These are phyloP conservation scores for Petrocephalus schoutedeni DNA, from an alignment of 2,797 vertebrate species.

Conservation along the genomic window DNA sequence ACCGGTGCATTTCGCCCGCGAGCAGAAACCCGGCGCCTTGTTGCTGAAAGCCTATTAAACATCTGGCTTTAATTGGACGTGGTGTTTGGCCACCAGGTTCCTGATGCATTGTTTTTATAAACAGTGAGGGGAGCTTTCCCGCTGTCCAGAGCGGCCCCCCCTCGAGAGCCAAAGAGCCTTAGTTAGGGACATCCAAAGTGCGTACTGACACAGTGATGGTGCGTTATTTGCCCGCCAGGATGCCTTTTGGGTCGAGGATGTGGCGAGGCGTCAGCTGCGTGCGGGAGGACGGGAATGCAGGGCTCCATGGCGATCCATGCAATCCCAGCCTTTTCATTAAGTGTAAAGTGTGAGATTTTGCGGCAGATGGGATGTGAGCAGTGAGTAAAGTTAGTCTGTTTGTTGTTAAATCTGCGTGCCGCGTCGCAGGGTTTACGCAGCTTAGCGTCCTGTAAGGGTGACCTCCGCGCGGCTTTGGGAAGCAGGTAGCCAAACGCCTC, in stretches of 20 bases:
- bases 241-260: not conserved
- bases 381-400: not conserved
- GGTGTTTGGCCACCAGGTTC: slow-evolving; percentile 59
- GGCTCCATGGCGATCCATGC: not conserved
- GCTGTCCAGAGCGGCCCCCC: slow-evolving; percentile 41
- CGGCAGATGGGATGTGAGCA: not conserved
- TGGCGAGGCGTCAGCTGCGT: not conserved
- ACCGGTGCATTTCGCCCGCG: not conserved
- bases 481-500: not conserved
- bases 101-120: slow-evolving; percentile 39
- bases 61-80: slow-evolving; percentile 74
- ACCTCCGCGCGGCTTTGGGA: not conserved
- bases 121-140: slow-evolving; percentile 50
- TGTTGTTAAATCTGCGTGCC: not conserved
- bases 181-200: not conserved
- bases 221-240: not conserved
- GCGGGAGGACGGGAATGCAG: slow-evolving; percentile 21
- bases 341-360: not conserved
- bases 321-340: not conserved
- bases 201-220: not conserved
- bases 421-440: not conserved
- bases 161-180: slow-evolving; percentile 6
- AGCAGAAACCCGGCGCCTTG: not conserved
- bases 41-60: slow-evolving; percentile 60
- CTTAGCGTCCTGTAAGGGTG: not conserved